Evolutionary conservation across 2,888 invertebrate species (phyloP), one percentile per base, ranked within the genome.

Genomic region (Diadegma fenestrale): DNA sequence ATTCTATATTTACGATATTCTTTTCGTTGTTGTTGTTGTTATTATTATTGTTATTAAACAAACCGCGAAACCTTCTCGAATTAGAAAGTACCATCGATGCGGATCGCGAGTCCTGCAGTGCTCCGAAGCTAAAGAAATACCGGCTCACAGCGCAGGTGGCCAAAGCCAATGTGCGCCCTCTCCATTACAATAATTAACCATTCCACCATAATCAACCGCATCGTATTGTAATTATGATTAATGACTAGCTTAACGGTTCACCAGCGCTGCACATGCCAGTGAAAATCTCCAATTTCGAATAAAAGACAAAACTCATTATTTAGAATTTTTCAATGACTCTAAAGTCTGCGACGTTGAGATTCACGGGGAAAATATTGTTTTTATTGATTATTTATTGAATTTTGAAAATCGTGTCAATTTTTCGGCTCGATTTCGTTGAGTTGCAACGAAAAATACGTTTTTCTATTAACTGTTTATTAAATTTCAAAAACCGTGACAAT

Each of bases 51-150:
- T 48, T 19, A 63, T 61, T 37, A 80, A 80, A 85, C 80, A 83
- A 75, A 78, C 63, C 77, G 86, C 86, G 80, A 86, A 83, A 86
- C 80, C 82, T 80, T 82, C 80, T 85, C 86, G 72, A 69, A 86
- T 86, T 86, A 86, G 86, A 86, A 86, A 86, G 86, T 86, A 86
- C 63, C 77, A 80, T 69, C 80, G 80, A 73, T 41, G 81, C 76
- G 82, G 58, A 64, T 61, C 73, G 66, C 19, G 41, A 45, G 81
- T 48, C 61, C 66, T 51, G 63, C 14, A n/a, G 51, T 43, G 82
- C 58, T 58, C 66, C 68, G 63, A 6, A 64, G 69, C 41, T 14
- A 61, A 37, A 33, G 33, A 66, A 58, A 8, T 8, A 0, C 14
- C 14, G 58, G 26, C 19, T 80, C 80, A 78, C 82, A 54, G n/a